These are phyloP conservation scores for Caenorhabditis briggsae DNA, from an alignment of 1,140 invertebrate genomes.

Conservation along the genomic window DNA sequence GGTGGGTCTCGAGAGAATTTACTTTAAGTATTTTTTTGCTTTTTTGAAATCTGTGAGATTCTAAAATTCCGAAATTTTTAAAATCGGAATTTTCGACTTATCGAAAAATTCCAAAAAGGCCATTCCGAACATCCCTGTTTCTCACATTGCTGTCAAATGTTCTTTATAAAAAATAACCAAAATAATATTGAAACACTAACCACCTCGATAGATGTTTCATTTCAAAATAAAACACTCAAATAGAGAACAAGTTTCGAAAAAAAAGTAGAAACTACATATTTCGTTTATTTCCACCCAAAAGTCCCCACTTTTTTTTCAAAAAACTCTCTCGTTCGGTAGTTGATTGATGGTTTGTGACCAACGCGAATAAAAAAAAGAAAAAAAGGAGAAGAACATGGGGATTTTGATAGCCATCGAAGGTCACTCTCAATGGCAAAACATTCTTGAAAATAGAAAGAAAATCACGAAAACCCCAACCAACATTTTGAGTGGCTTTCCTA, in stretches of 20 bases:
- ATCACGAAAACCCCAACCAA: constrained; percentile 9
- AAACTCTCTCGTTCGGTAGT: constrained; percentile 11
- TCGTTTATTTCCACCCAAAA: neutral
- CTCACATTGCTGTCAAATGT: no score
- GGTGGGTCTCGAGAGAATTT: no score
- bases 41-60: no score
- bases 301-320: neutral
- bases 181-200: no score
- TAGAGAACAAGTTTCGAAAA: constrained; percentile 12
- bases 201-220: neutral
- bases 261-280: neutral
- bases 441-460: constrained; percentile 12
- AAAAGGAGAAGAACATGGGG: neutral
- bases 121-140: no score
- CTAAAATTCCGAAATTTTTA: no score
- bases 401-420: neutral
- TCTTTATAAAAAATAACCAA: no score
- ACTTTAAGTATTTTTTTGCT: no score
- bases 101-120: no score
- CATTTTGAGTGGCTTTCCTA: constrained; percentile 8
- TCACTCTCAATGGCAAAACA: constrained; percentile 36
- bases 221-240: neutral
- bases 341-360: constrained; percentile 40
- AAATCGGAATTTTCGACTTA: no score
- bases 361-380: neutral